Conservation (phyloP, 1,140 invertebrate genomes). For the Stegodyphus dumicola region DNA sequence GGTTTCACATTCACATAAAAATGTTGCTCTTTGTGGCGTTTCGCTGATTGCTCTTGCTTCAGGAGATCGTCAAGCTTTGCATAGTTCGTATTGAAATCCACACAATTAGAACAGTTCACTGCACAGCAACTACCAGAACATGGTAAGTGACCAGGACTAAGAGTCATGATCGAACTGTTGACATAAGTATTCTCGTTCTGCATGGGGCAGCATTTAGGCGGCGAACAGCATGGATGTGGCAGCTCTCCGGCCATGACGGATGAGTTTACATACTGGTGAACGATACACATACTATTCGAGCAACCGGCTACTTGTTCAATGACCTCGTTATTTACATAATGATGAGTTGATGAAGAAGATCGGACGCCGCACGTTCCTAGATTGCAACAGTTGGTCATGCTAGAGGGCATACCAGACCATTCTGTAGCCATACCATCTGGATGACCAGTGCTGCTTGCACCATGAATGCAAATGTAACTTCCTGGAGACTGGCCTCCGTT, state of each 20-base stretch:
- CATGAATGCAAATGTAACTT: slow-evolving; percentile 22
- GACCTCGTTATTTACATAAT: slow-evolving; percentile 45
- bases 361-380: slow-evolving; percentile 12
- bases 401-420: slow-evolving; percentile 16
- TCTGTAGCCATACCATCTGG: neutral
- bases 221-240: slow-evolving; percentile 1
- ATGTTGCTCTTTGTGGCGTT: slow-evolving; percentile 66
- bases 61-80: slow-evolving; percentile 70
- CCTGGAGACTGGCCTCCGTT: slow-evolving; percentile 21
- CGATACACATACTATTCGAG: slow-evolving; percentile 17
- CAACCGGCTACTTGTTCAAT: neutral
- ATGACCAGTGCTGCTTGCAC: neutral
- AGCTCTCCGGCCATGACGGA: slow-evolving; percentile 9
- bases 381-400: slow-evolving; percentile 30
- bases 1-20: slow-evolving; percentile 77
- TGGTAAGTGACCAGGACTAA: slow-evolving; percentile 30
- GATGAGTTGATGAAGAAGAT: slow-evolving; percentile 24
- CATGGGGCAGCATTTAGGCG: neutral
- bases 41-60: slow-evolving; percentile 63
- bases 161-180: slow-evolving; percentile 28
- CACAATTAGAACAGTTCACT: slow-evolving; percentile 42
- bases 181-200: slow-evolving; percentile 32
- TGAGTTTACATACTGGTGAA: slow-evolving; percentile 28
- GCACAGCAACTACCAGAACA: slow-evolving; percentile 10
- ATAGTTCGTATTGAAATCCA: slow-evolving; percentile 69